Base-by-base conservation (phyloP, 2,888 invertebrate species). In the Alcis repandata region DNA sequence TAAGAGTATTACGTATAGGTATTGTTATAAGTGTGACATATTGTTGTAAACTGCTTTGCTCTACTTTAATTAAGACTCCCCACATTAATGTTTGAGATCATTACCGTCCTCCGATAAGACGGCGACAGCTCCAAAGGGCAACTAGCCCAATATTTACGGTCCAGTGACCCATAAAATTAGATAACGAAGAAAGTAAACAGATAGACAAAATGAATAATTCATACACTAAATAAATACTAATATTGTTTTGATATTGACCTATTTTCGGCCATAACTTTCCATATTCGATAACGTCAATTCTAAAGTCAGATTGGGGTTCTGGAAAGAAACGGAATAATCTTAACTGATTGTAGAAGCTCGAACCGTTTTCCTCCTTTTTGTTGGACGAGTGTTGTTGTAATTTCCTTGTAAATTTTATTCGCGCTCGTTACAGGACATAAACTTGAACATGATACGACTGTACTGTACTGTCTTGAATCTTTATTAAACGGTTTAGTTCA, bases 171-270 rank as follows among this genome's bases (percentile, higher is more conserved):
- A 91, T 77, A 88, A 89, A 84, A 72, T 68, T 69, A 56, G 90
- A 89, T 92, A 91, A 86, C 83, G 78, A 86, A 83, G 90, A 91
- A 91, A 91, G 89, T 89, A 90, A 91, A 92, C 84, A 86, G 74
- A 76, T 78, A 77, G 74, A 83, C 73, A 74, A 79, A 84, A 90
- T 88, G 84, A 88, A 90, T 91, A 84, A 90, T 87, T 86, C 82
- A 89, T 86, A 72, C 74, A 80, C 83, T 75, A 82, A 86, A 88
- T 83, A 86, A 84, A 87, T 79, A 83, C 76, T 81, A 82, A 85
- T 82, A 80, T 86, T 89, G 86, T 87, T 90, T 85, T 87, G 86
- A 84, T 88, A 88, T 86, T 90, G 89, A 90, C 90, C 89, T 79
- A 79, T 82, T 85, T 87, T 80, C 72, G 74, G 74, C 66, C 72